Conservation (phyloP, 2,888 invertebrate genomes). For the Stenodera caucasica region DNA sequence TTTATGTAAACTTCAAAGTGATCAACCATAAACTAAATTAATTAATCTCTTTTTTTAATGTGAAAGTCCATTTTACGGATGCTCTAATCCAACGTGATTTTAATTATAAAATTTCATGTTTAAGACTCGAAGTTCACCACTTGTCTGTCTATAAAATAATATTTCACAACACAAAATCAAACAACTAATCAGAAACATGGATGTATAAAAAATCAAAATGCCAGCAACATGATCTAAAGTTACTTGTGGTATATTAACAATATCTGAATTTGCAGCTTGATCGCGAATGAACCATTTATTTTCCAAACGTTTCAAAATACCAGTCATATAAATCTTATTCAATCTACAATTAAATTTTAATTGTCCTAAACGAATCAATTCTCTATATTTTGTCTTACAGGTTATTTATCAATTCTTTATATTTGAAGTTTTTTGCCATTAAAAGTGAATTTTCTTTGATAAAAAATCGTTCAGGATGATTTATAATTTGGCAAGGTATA, state of each 20-base stretch:
- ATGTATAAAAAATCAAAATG: constrained; percentile 40
- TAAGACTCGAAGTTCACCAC: neutral
- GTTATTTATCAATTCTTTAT: constrained; percentile 41
- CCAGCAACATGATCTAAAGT: constrained; percentile 45
- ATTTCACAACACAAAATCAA: constrained; percentile 42
- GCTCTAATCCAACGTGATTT: neutral
- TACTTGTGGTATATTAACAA: constrained; percentile 39
- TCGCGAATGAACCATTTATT: constrained; percentile 47
- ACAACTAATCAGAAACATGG: constrained; percentile 38
- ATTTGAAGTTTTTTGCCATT: constrained; percentile 38
- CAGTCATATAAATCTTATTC: constrained; percentile 48
- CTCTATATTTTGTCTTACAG: constrained; percentile 40
- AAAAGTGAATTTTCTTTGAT: constrained; percentile 41
- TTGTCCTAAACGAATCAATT: neutral
- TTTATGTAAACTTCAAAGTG: no score
- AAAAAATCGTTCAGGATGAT: constrained; percentile 38
- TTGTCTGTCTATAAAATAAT: constrained; percentile 16
- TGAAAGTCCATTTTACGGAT: neutral
- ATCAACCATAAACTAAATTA: no score
- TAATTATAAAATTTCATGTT: neutral
- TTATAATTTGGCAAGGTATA: constrained; percentile 40
- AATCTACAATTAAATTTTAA: constrained; percentile 44
- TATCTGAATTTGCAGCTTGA: constrained; percentile 23
- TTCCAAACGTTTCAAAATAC: constrained; percentile 52
- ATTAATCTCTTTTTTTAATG: no score